Base-by-base conservation (phyloP, 2,113 vertebrate species). In the Gnathonemus longibarbis region DNA sequence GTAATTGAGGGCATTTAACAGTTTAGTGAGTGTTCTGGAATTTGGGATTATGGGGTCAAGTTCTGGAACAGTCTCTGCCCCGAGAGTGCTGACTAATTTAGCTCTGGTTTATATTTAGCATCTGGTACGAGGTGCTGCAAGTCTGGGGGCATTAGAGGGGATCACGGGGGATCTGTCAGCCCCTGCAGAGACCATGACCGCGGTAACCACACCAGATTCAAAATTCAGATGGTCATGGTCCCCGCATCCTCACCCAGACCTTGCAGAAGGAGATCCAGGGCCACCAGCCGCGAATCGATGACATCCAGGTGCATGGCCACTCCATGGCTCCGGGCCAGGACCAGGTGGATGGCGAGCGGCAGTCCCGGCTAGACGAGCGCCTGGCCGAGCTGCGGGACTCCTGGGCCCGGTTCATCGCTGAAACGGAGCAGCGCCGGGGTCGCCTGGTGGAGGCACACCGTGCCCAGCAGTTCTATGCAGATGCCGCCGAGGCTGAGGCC, bases 241-340 rank as follows among this genome's bases (percentile, higher is more conserved):
- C 10, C 10, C 8, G 8, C 89, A 2, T 80, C 91, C 9, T 77
- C 5, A 15, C 17, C 1, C 92, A 98, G 98, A 97, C 97, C 0
- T 95, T 98, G 88, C 97, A 98, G 93, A 97, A 98, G 93, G 98
- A 99, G 93, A 96, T 98, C 74, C 96, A 96, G 56, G 96, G 97
- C 13, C 97, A 97, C 0, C 96, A 97, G 91, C 97, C 96, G 0
- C 96, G 97, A 0, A 95, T 98, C 0, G 93, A 95, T 0, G 96
- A 96, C 91, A 94, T 96, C 0, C 91, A 88, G 1, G 94, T 91
- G 35, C 93, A 94, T 4, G 94, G 95, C 35, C 93, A 91, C 0
- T 91, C 92, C 0, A 92, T 94, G 74, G 53, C 50, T 35, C 66
- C 39, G 13, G 87, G 87, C 45, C 48, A 21, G 90, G 95, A 96